Evolutionary conservation across 2,797 vertebrate species (phyloP), one percentile per base, ranked within the genome.

Genomic region (Merluccius polli): DNA sequence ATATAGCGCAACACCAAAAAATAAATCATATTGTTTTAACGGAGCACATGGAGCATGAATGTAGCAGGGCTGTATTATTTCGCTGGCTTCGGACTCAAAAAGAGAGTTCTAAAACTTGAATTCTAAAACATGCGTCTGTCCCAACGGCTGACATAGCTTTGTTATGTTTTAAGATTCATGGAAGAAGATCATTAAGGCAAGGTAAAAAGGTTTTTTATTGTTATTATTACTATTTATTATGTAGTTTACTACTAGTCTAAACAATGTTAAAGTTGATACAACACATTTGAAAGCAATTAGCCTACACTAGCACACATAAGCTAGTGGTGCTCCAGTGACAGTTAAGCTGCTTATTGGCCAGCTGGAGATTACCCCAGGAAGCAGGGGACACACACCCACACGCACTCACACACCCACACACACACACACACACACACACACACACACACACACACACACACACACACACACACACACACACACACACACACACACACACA

Each of bases 311-410:
- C 33, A 16, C 24, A 73, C 72, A n/a, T 79, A 74, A 65, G 59
- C 31, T 74, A 67, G 24, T 12, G 15, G 29, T 4, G 81, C 85
- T 89, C 85, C 81, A 91, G 87, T 91, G 86, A 92, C 88, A 87
- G 84, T 80, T 92, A 93, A 93, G 90, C 93, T 33, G 88, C 90
- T 93, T 93, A 93, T 77, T 80, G 84, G 82, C 90, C 90, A 92
- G 90, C 90, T 92, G 90, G 91, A 85, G 91, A 91, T 94, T 93
- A 93, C 88, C 85, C 87, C 78, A 87, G 86, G 91, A 89, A 85
- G 89, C 86, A 83, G 84, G 82, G 82, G 81, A 73, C 86, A 73
- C 82, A 84, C 16, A 32, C 71, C 71, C 59, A 33, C 52, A 74
- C 73, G 24, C 52, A 65, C 73, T 35, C 13, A 18, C 63, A 68